Base-by-base conservation (phyloP, 2,888 invertebrate species). In the Himalopsyche japonica region DNA sequence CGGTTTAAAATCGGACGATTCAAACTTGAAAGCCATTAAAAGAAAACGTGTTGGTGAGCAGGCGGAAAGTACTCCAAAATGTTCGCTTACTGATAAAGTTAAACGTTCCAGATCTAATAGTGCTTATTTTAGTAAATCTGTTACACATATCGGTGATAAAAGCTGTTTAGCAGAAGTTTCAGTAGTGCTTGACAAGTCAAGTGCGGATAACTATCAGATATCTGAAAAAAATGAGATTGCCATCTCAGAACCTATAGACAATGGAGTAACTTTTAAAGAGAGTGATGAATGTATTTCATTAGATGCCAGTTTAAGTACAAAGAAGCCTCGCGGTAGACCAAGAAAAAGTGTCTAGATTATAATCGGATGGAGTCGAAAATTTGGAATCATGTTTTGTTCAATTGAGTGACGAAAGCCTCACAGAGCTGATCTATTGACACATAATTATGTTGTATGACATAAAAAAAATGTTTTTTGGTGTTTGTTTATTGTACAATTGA, bases 51-150 rank as follows among this genome's bases (percentile, higher is more conserved):
- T 82, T 24, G 76, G 82, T 27, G 15, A 80, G n/a, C 47, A 34
- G 18, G 49, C 70, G 10, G 64, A 77, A 1, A 81, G 83, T 2
- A 81, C 34, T 76, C 49, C 82, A n/a, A n/a, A 34, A 30, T 24
- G 15, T 48, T 20, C 27, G 48, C 27, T 79, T 8, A 76, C 78
- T 20, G 34, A 27, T 34, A 86, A 82, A 78, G 82, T 64, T 12
- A 84, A 84, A 77, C 80, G 86, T 24, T 37, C 82, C 30, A 57
- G 86, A 64, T 85, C 86, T 32, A 85, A 84, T 49, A 86, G 86
- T 82, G 86, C 85, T 24, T 84, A 85, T 76, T 86, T 85, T 43
- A 84, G 83, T 81, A 82, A 86, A 48, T 83, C 80, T 27, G 83
- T 85, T 32, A 84, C 78, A 1, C 80, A 83, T 5, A 82, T 85